A percentile compares a stretch with the other conserved stretches of the same genome.
phyloP scores from a whole-genome alignment of 2,888 invertebrate genomes.

The Chouioia cunea region DNA sequence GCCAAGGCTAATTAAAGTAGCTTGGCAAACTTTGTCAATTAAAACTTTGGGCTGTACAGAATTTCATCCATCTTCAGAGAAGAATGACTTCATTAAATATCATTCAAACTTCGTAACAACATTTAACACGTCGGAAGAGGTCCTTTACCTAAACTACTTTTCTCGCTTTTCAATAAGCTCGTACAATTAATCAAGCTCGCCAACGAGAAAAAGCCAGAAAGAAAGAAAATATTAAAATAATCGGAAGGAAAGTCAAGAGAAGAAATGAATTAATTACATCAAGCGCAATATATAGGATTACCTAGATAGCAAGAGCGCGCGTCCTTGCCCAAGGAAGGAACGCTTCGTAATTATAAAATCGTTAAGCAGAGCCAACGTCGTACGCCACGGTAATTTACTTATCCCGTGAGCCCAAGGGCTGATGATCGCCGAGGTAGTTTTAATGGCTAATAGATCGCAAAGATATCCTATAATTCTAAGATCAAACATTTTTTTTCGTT shows the following conservation, averaged over 20 bases:
- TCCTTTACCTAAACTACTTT: too few species aligned
- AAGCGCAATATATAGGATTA: constrained; percentile 27
- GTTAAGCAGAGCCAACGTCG: constrained; percentile 54
- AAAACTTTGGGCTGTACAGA: constrained; percentile 21
- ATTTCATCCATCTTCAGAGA: constrained; percentile 21
- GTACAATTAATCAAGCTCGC: too few species aligned
- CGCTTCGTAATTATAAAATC: constrained; percentile 62
- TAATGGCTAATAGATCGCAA: constrained; percentile 62
- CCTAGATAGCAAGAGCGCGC: constrained; percentile 46
- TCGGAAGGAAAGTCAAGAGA: constrained; percentile 1
- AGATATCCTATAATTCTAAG: constrained; percentile 36
- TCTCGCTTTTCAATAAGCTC: too few species aligned
- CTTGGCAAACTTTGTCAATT: constrained; percentile 31
- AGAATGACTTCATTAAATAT: constrained; percentile 14
- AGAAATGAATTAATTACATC: constrained; percentile 25
- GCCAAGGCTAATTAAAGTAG: constrained; percentile 7
- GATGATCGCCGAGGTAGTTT: constrained; percentile 52
- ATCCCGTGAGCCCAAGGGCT: constrained; percentile 49
- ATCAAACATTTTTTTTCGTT: too few species aligned
- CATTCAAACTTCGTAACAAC: constrained; percentile 12
- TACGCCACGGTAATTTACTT: constrained; percentile 62
- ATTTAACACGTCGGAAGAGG: too few species aligned
- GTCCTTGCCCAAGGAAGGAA: constrained; percentile 62
- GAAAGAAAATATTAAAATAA: too few species aligned
- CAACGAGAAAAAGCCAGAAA: not conserved